These are phyloP conservation scores for Metridium senile DNA, from an alignment of 92 coral and sea anemone genomes.

Conservation along the genomic window DNA sequence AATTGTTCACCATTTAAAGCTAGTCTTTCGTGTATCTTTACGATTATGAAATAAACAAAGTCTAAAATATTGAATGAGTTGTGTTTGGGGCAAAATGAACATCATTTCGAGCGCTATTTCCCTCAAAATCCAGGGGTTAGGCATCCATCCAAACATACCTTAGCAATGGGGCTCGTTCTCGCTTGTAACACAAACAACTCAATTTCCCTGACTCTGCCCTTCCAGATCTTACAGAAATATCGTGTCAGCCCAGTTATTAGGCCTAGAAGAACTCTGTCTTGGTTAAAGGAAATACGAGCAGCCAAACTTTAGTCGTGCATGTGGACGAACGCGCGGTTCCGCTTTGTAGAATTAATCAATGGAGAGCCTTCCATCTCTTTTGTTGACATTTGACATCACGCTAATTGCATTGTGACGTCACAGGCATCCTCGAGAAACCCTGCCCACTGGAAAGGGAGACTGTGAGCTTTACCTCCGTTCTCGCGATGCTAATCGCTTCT, in stretches of 20 bases:
- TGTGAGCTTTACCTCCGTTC: neutral
- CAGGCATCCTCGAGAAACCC: slow-evolving; percentile 74
- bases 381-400: slow-evolving; percentile 98
- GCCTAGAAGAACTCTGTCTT: neutral
- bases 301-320: slow-evolving; percentile 31
- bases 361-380: slow-evolving; percentile 86
- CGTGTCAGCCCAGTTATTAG: neutral
- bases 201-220: neutral
- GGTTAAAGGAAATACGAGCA: slow-evolving; percentile 24
- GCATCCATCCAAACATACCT: slow-evolving; percentile 6
- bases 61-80: neutral
- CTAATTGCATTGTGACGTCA: slow-evolving; percentile 95
- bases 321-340: slow-evolving; percentile 75
- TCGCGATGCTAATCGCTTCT: slow-evolving; percentile 21
- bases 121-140: neutral
- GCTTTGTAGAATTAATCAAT: slow-evolving; percentile 91
- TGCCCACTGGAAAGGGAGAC: slow-evolving; percentile 42
- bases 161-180: neutral
- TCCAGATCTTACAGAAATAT: neutral
- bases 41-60: slow-evolving; percentile 6
- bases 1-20: neutral
- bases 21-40: neutral
- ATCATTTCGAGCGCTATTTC: neutral
- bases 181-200: neutral
- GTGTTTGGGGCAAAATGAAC: neutral